Base-by-base conservation (phyloP, 2,113 vertebrate species). In the Hiodon alosoides region DNA sequence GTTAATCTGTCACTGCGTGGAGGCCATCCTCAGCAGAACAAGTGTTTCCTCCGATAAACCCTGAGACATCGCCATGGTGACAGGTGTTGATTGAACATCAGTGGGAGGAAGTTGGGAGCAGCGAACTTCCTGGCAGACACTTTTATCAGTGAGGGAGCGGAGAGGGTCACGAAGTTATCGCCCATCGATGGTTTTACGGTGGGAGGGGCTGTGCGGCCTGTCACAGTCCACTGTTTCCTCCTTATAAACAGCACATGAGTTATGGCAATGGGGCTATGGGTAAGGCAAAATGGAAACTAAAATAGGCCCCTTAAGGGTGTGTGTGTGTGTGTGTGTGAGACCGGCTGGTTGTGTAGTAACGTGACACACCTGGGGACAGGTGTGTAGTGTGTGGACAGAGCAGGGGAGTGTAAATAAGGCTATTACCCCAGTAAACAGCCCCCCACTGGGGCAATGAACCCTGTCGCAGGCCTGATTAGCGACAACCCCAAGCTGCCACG, bases 41-140 rank as follows among this genome's bases (percentile, higher is more conserved):
- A 95, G 93, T 98, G 97, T 98, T 98, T 99, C 97, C 96, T 97
- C 91, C 94, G 97, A 99, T 99, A 99, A 99, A 95, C 92, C 89
- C 89, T 6, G 51, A 7, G 87, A 79, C 79, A 81, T 83, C 88
- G 65, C 75, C 7, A 67, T 57, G 81, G 86, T 94, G 94, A 94
- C 96, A 96, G 95, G 94, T 98, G 94, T 93, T 93, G 94, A 90
- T 94, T 86, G 88, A 93, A 90, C 92, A 81, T 88, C 89, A 92
- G 93, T 85, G 87, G 90, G 91, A 93, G 94, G 94, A 96, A 94
- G 88, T 86, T 71, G 82, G 84, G 79, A 69, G 78, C 88, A 89
- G 84, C 79, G 88, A 87, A 89, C 71, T 87, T 84, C 90, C 91
- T 89, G 84, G 69, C 84, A 82, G 90, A 90, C 88, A 80, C 68